Base-by-base conservation (phyloP, 1,140 invertebrate species). In the Ectropis grisescens region DNA sequence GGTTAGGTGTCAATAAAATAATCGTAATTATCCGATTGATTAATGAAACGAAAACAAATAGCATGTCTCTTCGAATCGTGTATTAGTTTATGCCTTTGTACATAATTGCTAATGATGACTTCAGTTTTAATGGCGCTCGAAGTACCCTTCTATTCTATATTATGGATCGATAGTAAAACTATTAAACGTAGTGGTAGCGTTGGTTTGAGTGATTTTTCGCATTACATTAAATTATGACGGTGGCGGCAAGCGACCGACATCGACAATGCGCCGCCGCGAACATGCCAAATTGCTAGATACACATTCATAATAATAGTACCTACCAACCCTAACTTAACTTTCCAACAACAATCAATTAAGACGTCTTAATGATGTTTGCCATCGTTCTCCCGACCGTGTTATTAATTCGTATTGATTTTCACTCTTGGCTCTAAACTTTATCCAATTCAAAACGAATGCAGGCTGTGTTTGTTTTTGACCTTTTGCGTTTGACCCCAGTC, bases 151-250 rank as follows among this genome's bases (percentile, higher is more conserved):
- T 61, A 60, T 76, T 67, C 54, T 61, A 58, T 66, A 70, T 68
- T 67, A n/a, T 76, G 64, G 71, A 76, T 76, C 75, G 62, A 80
- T 80, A 80, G 62, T 76, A 72, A 65, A n/a, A 68, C 58, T 47
- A 71, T 76, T 72, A 59, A 67, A 60, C 45, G 45, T 62, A 55
- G 24, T 19, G 58, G 48, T 54, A 51, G 48, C 59, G 56, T 65
- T 66, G 52, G 51, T 76, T 53, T 47, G 65, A 72, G 54, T 58
- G 57, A 75, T 75, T 75, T 74, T 68, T 76, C 50, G 57, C 52
- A 72, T 68, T 62, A 60, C 58, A 67, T 70, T 62, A 59, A 58
- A 56, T 51, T 51, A 43, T 53, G 42, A 54, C 44, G 47, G n/a
- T n/a, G n/a, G 48, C 41, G 46, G 33, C 34, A 37, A 44, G 19